Evolutionary conservation across 2,797 vertebrate species (phyloP), one percentile per base, ranked within the genome.

Genomic region (Halcyon smyrnensis): DNA sequence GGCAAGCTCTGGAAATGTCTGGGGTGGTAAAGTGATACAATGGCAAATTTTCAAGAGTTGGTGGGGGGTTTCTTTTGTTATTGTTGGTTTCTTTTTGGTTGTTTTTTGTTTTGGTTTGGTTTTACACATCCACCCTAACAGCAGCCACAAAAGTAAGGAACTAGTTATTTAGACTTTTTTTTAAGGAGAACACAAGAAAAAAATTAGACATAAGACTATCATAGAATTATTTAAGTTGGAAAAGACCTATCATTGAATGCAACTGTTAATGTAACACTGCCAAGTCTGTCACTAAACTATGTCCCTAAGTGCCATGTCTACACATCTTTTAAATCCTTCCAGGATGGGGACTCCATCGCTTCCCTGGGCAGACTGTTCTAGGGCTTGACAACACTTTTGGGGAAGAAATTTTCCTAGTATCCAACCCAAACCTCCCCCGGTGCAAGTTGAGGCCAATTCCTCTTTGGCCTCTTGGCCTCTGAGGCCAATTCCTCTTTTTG

Each of bases 361-460:
- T 4, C 30, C 30, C 48, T 34, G 12, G 13, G 56, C 65, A 70
- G 65, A 24, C 34, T 9, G 2, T 39, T 15, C 41, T 41, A 46
- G 3, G 2, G 34, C 6, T 30, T 9, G 15, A 46, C 2, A 20
- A 46, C 23, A 15, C 30, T 70, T 43, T 56, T 1, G 0, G 39
- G 27, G 27, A 65, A 51, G 28, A 30, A 23, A 1, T 24, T 67
- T n/a, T n/a, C 53, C 28, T 9, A 24, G 9, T 11, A 4, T 16
- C 51, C 15, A 43, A 7, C 5, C 18, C 28, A 65, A 81, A 37
- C 7, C 37, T 81, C 23, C 18, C 27, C 15, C 16, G 21, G 39
- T 0, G 1, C 17, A 69, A 64, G 23, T 6, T 50, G 32, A 69
- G 34, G 12, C 10, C 2, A 0, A 50, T n/a, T 43, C 32, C 9